Conservation (phyloP, 1,140 invertebrate species). For the Leptopilina clavipes region DNA sequence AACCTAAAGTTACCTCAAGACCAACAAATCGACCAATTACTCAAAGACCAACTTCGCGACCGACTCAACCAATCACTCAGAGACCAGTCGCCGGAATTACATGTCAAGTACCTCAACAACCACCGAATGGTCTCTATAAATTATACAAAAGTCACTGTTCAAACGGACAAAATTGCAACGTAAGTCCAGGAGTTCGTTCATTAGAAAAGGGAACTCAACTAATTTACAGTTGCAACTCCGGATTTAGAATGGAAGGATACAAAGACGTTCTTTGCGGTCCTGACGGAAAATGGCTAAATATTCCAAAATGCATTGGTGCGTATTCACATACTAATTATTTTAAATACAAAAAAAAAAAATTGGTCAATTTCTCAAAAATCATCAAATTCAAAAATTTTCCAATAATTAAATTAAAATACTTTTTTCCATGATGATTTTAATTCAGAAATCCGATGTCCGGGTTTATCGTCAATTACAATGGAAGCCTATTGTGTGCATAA, state of each 20-base stretch:
- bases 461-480: constrained; percentile 55
- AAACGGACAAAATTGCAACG: constrained; percentile 49
- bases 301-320: constrained; percentile 63
- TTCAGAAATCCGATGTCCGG: constrained; percentile 64
- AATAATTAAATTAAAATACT: background rate
- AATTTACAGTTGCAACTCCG: constrained; percentile 63
- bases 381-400: no score
- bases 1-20: background rate
- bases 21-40: background rate
- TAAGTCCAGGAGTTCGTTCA: constrained; percentile 7
- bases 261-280: constrained; percentile 59
- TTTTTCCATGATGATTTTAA: constrained; percentile 43
- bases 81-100: constrained; percentile 8
- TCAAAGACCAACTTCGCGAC: constrained; percentile 14
- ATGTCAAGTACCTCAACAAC: constrained; percentile 62
- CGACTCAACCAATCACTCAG: constrained; percentile 40
- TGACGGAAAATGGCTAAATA: constrained; percentile 62
- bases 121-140: constrained; percentile 62
- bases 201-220: constrained; percentile 60
- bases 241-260: constrained; percentile 56
- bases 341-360: no score
- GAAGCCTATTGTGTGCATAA: constrained; percentile 54
- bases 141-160: constrained; percentile 58
- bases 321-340: constrained; percentile 29
- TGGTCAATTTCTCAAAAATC: no score